Base-by-base conservation (phyloP, 2,888 invertebrate species). In the Thymelicus lineola region DNA sequence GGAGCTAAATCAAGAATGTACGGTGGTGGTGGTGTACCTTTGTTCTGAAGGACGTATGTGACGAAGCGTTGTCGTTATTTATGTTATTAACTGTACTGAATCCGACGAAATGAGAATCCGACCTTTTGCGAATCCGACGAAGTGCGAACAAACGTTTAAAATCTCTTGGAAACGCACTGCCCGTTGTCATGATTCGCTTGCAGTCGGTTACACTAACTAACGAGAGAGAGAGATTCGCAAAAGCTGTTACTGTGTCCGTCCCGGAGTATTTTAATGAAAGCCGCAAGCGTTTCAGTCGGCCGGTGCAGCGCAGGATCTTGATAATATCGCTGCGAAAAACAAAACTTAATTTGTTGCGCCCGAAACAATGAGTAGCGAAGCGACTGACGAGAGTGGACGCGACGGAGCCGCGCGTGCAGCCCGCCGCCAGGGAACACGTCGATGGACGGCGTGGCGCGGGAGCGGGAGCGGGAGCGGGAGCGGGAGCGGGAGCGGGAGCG, bases 291-390 rank as follows among this genome's bases (percentile, higher is more conserved):
- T n/a, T n/a, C n/a, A n/a, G n/a, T n/a, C n/a, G n/a, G n/a, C n/a
- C n/a, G n/a, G n/a, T 38, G 53, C 42, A 15, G 12, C 66, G 36
- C 59, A 38, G 42, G 59, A 50, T 60, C 59, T 42, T 20, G 15
- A 38, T 36, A 66, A 59, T 35, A 67, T 53, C 60, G 42, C 60
- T 53, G 42, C 42, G 15, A 60, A 20, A 60, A 55, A 67, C 67
- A 61, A 67, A 67, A 67, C 67, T 67, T 67, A 67, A 67, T 67
- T 67, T 67, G 53, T 67, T 53, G 60, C 53, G 53, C 35, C 53
- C 53, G 35, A 66, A 67, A 67, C 67, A 61, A 67, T 45, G 60
- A 53, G 60, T 53, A 50, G 53, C 45, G 20, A 15, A 6, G 48
- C 0, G 28, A 15, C 15, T 20, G 17, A 2, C 55, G 20, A 17